phyloP scores from a whole-genome alignment of 1,140 invertebrate genomes.

The Conopomorpha cramerella region DNA sequence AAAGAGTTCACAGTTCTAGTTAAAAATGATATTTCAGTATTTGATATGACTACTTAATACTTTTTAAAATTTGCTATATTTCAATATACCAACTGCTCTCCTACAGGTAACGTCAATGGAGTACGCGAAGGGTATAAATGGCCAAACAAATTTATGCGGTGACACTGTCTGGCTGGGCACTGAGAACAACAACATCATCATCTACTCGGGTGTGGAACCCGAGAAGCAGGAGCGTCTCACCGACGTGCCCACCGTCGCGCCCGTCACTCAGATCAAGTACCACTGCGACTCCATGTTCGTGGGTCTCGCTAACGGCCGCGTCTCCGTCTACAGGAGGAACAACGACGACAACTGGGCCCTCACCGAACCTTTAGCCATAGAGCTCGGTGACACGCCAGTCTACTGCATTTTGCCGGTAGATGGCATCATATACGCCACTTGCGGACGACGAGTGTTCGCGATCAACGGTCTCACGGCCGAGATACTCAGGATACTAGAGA shows the following conservation, averaged over 20 bases:
- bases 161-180: conserved; percentile 92
- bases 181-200: conserved; percentile 74
- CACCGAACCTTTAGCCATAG: conserved; percentile 69
- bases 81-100: too few relatives aligned
- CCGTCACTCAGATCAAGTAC: conserved; percentile 80
- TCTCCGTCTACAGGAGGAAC: conserved; percentile 74
- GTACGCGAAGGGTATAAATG: conserved; percentile 72
- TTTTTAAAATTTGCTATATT: too few relatives aligned
- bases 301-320: conserved; percentile 74
- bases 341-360: conserved; percentile 75
- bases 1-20: too few relatives aligned
- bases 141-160: conserved; percentile 64
- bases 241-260: conserved; percentile 68
- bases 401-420: conserved; percentile 83
- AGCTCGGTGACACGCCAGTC: conserved; percentile 74
- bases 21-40: too few relatives aligned
- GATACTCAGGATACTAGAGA: conserved; percentile 76
- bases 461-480: conserved; percentile 79
- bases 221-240: conserved; percentile 77
- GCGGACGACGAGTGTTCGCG: conserved; percentile 81
- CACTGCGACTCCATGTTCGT: conserved; percentile 88
- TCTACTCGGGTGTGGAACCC: conserved; percentile 76
- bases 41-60: too few relatives aligned
- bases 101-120: conserved; percentile 77
- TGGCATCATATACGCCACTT: conserved; percentile 80